Conservation (phyloP, 2,797 vertebrate species). For the Gallirallus australis region DNA sequence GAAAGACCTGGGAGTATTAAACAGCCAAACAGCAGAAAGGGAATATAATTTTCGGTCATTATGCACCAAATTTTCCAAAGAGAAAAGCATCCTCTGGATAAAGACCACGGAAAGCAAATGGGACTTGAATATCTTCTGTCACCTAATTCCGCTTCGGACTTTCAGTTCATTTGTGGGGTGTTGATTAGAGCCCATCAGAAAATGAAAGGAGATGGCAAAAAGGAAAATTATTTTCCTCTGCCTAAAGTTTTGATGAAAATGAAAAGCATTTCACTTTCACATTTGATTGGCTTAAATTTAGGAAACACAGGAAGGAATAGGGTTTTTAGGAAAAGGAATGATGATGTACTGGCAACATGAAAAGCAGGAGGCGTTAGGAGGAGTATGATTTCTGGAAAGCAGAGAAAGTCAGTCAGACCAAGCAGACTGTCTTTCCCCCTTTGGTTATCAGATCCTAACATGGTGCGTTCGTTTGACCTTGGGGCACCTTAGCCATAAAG, state of each 20-base stretch:
- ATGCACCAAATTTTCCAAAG: not conserved
- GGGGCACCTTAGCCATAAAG: not conserved
- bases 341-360: not conserved
- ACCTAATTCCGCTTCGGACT: not conserved
- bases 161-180: not conserved
- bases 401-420: rapidly evolving
- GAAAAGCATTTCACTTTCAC: not conserved
- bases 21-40: not conserved
- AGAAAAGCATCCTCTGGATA: not conserved
- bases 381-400: not conserved
- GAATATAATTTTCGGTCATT: conserved; percentile 1
- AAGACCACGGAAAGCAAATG: not conserved
- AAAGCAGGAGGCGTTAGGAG: not conserved
- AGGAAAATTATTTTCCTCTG: conserved; percentile 27
- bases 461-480: not conserved
- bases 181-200: not conserved
- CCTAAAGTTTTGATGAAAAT: not conserved
- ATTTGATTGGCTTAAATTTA: not conserved
- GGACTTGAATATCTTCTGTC: not conserved
- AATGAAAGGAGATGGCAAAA: not conserved
- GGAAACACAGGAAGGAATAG: not conserved
- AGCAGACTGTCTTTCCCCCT: not conserved
- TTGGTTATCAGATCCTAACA: not conserved
- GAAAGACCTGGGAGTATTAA: not conserved
- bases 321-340: not conserved